Evolutionary conservation across 2,797 vertebrate genomes (phyloP).

Genomic region (Triplophysa yarkandensis): DNA sequence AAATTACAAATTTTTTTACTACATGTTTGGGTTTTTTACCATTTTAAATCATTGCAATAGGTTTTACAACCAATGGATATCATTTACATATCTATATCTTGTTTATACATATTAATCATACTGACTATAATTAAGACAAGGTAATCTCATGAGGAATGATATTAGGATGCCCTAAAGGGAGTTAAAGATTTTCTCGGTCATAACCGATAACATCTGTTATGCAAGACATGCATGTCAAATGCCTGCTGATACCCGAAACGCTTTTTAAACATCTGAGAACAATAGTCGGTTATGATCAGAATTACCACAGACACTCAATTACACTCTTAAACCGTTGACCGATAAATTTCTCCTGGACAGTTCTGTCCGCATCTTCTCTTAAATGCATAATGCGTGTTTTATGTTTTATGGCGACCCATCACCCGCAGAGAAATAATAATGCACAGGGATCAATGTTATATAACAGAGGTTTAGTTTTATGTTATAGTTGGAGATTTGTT

Average conservation of each 20-base stretch:
- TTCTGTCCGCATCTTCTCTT: conserved; percentile 15
- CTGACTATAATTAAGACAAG: not conserved
- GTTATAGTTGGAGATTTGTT: conserved; percentile 45
- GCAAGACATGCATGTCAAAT: conserved; percentile 15
- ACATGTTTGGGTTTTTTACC: too few species aligned
- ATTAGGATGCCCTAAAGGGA: not conserved
- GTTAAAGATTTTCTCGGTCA: not conserved
- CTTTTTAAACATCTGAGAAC: conserved; percentile 1
- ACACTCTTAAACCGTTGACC: not conserved
- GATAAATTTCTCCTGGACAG: conserved; percentile 8
- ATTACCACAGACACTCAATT: conserved; percentile 16
- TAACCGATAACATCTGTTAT: not conserved
- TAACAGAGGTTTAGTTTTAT: conserved; percentile 33
- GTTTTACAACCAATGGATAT: too few species aligned
- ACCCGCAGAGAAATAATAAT: not conserved
- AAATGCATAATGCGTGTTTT: conserved; percentile 25
- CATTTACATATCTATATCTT: too few species aligned
- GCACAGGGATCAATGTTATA: conserved; percentile 19
- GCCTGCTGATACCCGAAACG: not conserved
- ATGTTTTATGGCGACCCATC: not conserved
- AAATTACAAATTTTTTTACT: too few species aligned
- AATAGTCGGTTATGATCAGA: conserved; percentile 1
- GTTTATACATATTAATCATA: too few species aligned
- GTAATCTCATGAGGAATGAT: not conserved
- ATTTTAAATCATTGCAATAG: too few species aligned